Percentiles rank a stretch among this genome's conserved stretches.
These are phyloP conservation scores for Pachycephala philippinensis DNA, from an alignment of 2,113 vertebrate genomes.

Conservation along the genomic window DNA sequence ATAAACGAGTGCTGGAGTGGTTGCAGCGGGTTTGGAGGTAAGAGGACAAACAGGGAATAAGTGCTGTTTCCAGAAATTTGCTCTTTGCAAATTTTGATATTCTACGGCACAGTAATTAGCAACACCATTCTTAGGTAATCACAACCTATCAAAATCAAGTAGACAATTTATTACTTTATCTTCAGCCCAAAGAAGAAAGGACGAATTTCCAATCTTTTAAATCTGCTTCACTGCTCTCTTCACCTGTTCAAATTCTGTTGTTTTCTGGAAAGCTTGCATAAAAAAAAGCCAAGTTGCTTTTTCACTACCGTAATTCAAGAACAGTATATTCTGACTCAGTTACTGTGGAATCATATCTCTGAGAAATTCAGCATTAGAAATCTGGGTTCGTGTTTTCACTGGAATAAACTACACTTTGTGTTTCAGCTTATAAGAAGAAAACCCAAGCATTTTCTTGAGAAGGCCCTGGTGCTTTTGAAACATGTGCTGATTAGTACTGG, in stretches of 20 bases:
- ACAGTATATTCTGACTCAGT: background rate
- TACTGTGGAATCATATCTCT: background rate
- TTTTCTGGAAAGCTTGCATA: background rate
- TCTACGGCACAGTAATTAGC: background rate
- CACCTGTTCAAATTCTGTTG: background rate
- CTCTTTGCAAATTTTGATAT: background rate
- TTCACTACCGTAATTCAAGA: background rate
- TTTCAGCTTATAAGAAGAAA: constrained; percentile 30
- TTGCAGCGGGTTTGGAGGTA: background rate
- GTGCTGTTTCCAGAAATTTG: background rate
- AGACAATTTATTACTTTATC: background rate
- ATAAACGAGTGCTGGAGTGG: background rate
- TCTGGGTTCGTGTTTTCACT: background rate
- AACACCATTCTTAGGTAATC: background rate
- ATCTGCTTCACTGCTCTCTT: background rate
- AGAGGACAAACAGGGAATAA: background rate
- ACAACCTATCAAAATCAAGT: background rate
- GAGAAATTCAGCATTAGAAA: background rate
- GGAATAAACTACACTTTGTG: background rate
- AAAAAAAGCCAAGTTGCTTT: background rate
- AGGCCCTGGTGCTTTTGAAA: constrained; percentile 40
- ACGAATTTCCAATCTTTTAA: background rate
- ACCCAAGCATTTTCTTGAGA: constrained; percentile 37
- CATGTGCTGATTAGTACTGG: background rate
- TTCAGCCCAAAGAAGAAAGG: background rate